Conservation (phyloP, 1,140 invertebrate genomes). For the Acromyrmex heyeri region DNA sequence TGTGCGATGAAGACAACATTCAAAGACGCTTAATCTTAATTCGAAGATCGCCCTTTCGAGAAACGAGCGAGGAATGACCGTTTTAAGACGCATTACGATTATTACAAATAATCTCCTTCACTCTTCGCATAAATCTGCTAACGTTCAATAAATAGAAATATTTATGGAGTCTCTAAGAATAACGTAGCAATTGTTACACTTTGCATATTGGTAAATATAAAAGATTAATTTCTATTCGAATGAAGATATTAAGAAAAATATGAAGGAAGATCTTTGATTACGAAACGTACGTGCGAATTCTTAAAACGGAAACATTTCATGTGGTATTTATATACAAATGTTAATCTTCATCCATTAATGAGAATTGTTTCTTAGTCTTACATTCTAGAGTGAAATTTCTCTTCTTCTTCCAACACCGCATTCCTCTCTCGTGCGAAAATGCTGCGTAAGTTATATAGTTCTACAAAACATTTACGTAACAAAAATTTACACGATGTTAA, state of each 20-base stretch:
- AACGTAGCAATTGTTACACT: neutral
- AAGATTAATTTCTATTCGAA: neutral
- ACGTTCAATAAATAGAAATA: slow-evolving; percentile 1
- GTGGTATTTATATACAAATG: slow-evolving; percentile 20
- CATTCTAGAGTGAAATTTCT: too few species aligned
- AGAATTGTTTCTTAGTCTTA: neutral
- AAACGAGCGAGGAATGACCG: slow-evolving; percentile 35
- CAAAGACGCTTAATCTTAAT: slow-evolving; percentile 30
- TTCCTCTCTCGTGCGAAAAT: slow-evolving; percentile 30
- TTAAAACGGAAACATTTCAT: neutral
- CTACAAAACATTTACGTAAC: slow-evolving; percentile 10
- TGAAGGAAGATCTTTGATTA: neutral
- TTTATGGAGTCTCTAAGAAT: neutral
- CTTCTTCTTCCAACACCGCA: neutral
- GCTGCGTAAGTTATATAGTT: neutral
- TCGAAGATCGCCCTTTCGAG: slow-evolving; percentile 5
- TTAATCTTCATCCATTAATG: slow-evolving; percentile 12
- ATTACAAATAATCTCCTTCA: neutral
- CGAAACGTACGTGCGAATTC: neutral
- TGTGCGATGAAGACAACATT: neutral
- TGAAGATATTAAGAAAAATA: slow-evolving; percentile 6
- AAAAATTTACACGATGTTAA: slow-evolving; percentile 13
- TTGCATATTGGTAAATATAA: neutral
- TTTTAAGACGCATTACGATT: neutral
- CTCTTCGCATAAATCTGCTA: neutral